Evolutionary conservation across 2,113 vertebrate species (phyloP), one percentile per base, ranked within the genome.

Genomic region (Pyrgilauda ruficollis): DNA sequence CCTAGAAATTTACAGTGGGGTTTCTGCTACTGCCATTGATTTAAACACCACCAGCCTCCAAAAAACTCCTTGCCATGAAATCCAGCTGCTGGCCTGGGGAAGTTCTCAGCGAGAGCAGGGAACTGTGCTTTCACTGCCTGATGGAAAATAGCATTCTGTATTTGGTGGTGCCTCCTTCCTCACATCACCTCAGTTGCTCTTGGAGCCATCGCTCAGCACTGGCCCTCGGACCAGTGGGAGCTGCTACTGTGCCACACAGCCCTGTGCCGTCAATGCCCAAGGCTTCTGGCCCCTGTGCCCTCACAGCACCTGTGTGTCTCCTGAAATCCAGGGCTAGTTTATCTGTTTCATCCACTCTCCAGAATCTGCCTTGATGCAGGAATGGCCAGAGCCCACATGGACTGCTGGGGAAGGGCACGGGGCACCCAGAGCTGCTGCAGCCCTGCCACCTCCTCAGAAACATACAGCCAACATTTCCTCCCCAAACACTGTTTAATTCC

Each of bases 1-100:
- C 97, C 98, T 94, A 96, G 96, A 97, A 97, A 98, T 97, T 98
- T 97, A 98, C 97, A 96, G 96, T 95, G 89, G 94, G 95, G 95
- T 94, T 97, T 97, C 92, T 92, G 96, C 96, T 93, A 66, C 30
- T 80, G 93, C 88, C 90, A 96, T 58, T 93, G 96, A 97, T 95
- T 77, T 93, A 69, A 93, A 5, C 50, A 78, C 58, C 62, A 50
- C 61, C 67, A 49, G 61, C 41, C 58, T 56, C 58, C 10, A 69
- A 70, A 59, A 84, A 83, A 24, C 16, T 84, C 68, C 35, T 52
- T 72, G 79, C 18, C 33, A 50, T 22, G 2, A 21, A 90, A 69
- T 84, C 62, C 76, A 87, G 62, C 73, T 2, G 3, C 64, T 19
- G 11, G 82, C 53, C 88, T 88, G 85, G 62, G 75, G 56, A 93